phyloP scores from a whole-genome alignment of 2,888 invertebrate genomes.

The Heteromurus nitidus region DNA sequence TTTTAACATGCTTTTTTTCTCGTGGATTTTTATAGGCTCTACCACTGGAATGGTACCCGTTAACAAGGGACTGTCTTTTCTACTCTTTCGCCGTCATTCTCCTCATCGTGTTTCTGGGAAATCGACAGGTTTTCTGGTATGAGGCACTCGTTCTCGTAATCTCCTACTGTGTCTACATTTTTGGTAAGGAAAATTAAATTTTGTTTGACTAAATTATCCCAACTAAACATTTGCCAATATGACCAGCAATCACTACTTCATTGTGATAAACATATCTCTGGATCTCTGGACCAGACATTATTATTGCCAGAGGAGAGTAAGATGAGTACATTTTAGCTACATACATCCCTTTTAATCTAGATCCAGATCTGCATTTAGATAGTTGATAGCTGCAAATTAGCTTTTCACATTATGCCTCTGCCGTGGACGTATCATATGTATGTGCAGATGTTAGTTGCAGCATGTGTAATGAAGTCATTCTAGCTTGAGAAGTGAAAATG shows the following conservation, averaged over 20 bases:
- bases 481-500: no score
- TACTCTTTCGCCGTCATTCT: slow-evolving; percentile 84
- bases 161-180: slow-evolving; percentile 83
- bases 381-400: no score
- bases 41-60: slow-evolving; percentile 86
- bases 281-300: neutral
- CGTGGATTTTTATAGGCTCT: slow-evolving; percentile 81
- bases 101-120: slow-evolving; percentile 85
- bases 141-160: slow-evolving; percentile 85
- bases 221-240: neutral
- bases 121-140: slow-evolving; percentile 86
- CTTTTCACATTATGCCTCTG: no score
- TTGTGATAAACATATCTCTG: neutral
- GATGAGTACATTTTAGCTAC: neutral
- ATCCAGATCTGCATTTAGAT: neutral
- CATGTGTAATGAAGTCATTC: no score
- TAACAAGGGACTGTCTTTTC: slow-evolving; percentile 87
- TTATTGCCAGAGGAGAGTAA: neutral
- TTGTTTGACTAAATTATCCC: slow-evolving; percentile 29
- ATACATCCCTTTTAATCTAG: neutral
- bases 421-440: no score
- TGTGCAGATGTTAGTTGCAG: no score
- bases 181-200: slow-evolving; percentile 64
- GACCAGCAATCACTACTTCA: slow-evolving; percentile 8
- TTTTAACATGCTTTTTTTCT: slow-evolving; percentile 75